A percentile compares a stretch with the other conserved stretches of the same genome.
Conservation (phyloP, 2,888 invertebrate species). For the Drosophila tanythrix region DNA sequence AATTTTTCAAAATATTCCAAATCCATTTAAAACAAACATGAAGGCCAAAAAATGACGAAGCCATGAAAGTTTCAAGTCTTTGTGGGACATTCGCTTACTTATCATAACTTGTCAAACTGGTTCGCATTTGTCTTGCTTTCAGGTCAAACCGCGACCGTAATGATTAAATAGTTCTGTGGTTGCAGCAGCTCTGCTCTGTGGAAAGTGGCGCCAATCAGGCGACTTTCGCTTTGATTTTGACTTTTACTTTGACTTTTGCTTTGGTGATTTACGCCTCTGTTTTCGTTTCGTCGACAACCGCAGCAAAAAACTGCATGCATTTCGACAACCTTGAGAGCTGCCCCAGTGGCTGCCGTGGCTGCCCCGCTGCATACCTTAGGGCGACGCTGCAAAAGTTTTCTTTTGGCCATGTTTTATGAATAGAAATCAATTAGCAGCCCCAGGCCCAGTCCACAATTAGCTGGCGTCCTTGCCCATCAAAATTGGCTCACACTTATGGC, state of each 20-base stretch:
- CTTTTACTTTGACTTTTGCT: constrained; percentile 28
- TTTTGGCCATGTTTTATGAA: constrained; percentile 14
- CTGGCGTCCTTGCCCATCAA: not conserved
- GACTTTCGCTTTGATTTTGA: constrained; percentile 32
- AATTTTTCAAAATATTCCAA: not conserved
- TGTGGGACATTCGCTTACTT: not conserved
- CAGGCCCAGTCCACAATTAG: not conserved
- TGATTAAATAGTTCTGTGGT: constrained; percentile 1
- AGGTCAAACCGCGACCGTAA: not conserved
- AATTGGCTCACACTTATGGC: constrained; percentile 52
- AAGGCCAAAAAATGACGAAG: not conserved
- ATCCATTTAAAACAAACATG: not conserved
- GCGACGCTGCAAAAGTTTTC: constrained; percentile 41
- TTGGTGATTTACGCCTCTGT: constrained; percentile 54
- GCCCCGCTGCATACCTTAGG: constrained; percentile 48
- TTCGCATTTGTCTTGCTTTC: not conserved
- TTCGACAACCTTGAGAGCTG: constrained; percentile 15
- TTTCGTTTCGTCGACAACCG: constrained; percentile 33
- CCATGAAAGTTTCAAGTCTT: not conserved
- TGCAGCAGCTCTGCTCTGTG: not conserved
- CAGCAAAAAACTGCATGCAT: constrained; percentile 18
- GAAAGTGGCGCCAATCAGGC: constrained; percentile 23
- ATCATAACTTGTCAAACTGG: not conserved
- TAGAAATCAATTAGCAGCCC: constrained; percentile 59
- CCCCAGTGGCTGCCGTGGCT: constrained; percentile 20